These are phyloP conservation scores for Pseudachorutes palmiensis DNA, from an alignment of 1,140 invertebrate species.

Conservation along the genomic window DNA sequence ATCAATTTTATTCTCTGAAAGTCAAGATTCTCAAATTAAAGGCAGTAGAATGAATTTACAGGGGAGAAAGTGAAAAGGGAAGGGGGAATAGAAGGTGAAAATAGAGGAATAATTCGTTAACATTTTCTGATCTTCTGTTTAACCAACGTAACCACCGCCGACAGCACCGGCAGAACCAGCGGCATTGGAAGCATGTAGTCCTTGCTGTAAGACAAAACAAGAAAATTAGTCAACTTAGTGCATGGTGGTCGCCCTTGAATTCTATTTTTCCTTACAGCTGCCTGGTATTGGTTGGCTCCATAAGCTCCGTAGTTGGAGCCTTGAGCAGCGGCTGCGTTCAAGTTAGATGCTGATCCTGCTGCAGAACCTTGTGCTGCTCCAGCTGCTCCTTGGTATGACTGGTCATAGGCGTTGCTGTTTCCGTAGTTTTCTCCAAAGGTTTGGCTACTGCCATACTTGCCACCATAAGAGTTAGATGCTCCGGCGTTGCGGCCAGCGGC, in stretches of 20 bases:
- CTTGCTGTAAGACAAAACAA: background rate
- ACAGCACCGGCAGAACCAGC: background rate
- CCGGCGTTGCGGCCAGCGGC: background rate
- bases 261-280: background rate
- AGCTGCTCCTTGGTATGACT: background rate
- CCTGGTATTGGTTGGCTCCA: background rate
- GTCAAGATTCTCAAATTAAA: background rate
- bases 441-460: background rate
- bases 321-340: background rate
- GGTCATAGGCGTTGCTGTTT: slow-evolving; percentile 3
- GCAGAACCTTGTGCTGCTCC: slow-evolving; percentile 1
- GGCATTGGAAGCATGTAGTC: background rate
- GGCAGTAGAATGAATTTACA: too few species aligned
- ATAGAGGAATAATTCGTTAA: background rate
- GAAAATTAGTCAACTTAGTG: background rate
- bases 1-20: background rate
- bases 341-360: background rate
- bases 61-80: too few species aligned
- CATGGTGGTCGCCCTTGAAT: too few species aligned
- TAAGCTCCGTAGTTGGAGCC: background rate
- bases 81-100: background rate
- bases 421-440: slow-evolving; percentile 7
- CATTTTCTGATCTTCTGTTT: background rate
- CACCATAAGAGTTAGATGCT: background rate
- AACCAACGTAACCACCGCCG: background rate